Conservation (phyloP, 1,140 invertebrate genomes). For the Coelopa frigida region DNA sequence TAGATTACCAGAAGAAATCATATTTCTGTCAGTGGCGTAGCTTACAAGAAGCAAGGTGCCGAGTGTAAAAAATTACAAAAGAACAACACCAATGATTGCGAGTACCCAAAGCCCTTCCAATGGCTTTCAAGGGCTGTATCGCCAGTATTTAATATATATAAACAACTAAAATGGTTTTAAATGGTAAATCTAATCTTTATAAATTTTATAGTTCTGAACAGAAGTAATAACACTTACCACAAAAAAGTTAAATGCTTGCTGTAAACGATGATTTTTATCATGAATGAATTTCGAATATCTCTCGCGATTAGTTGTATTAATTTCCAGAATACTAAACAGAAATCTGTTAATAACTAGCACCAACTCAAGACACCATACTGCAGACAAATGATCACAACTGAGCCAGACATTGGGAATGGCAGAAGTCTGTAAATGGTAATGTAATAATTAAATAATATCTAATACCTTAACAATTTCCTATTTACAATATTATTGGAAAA, state of each 20-base stretch:
- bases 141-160: not conserved
- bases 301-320: conserved; percentile 15
- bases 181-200: not conserved
- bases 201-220: not conserved
- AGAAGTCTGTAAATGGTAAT: conserved; percentile 53
- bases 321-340: conserved; percentile 66
- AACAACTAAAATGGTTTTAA: conserved; percentile 11
- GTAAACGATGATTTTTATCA: conserved; percentile 31
- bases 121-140: conserved; percentile 3
- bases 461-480: conserved; percentile 22
- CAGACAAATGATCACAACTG: conserved; percentile 79
- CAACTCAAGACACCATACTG: conserved; percentile 88
- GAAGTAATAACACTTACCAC: conserved; percentile 34
- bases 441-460: not conserved
- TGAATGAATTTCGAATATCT: conserved; percentile 25
- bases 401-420: conserved; percentile 77
- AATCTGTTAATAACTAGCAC: conserved; percentile 70
- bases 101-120: conserved; percentile 24
- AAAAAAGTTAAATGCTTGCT: conserved; percentile 44
- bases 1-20: too few species aligned
- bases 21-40: too few species aligned
- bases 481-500: not conserved
- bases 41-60: too few species aligned
- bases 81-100: conserved; percentile 22
- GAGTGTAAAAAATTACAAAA: too few species aligned